A percentile compares a stretch with the other conserved stretches of the same genome.
Conservation (phyloP, 2,113 vertebrate genomes). For the Panthera leo region DNA sequence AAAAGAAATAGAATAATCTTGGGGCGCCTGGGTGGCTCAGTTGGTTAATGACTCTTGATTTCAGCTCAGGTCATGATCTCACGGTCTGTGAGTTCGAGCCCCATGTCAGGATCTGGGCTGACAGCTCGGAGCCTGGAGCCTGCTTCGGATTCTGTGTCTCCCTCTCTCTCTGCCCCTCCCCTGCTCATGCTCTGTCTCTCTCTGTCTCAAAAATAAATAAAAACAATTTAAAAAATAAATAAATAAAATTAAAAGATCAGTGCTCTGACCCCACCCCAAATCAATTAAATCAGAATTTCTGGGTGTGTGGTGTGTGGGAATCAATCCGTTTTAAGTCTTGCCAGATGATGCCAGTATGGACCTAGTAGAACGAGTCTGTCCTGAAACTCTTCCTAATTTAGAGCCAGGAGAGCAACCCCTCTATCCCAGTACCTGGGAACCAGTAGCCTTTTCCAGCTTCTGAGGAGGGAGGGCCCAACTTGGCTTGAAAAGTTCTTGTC, state of each 20-base stretch:
- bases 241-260: no score
- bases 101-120: no score
- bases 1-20: constrained; percentile 25
- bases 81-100: no score
- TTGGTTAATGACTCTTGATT: no score
- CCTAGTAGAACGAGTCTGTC: not conserved
- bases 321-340: not conserved
- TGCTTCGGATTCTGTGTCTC: no score
- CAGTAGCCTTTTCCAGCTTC: not conserved
- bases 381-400: not conserved
- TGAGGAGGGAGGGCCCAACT: not conserved
- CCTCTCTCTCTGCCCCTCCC: no score
- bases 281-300: not conserved
- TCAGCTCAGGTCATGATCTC: no score
- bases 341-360: not conserved
- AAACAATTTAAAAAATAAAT: no score
- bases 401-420: not conserved
- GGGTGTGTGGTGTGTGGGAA: not conserved
- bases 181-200: no score
- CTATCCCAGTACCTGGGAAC: not conserved
- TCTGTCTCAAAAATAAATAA: no score
- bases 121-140: no score
- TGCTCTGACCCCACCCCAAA: not conserved
- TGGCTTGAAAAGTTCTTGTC: not conserved
- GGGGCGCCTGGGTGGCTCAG: no score